Evolutionary conservation across 2,888 invertebrate species (phyloP).

Genomic region (Choreutis nemorana): DNA sequence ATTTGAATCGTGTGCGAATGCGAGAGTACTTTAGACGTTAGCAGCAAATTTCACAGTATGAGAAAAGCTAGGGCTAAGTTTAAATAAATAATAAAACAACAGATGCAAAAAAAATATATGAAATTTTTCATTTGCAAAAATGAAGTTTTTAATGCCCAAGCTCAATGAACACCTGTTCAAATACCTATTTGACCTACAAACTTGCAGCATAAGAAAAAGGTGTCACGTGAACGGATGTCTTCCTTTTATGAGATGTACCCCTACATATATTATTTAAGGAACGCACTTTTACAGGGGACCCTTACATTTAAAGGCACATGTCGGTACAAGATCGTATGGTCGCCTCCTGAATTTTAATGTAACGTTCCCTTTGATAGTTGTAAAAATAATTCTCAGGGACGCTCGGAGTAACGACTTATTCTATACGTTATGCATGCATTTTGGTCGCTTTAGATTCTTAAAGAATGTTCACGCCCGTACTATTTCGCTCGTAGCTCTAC

Average conservation of each 20-base stretch:
- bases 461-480: constrained; percentile 16
- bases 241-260: constrained; percentile 23
- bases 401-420: neutral
- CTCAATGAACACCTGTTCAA: too few relatives aligned
- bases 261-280: constrained; percentile 35
- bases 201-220: too few relatives aligned
- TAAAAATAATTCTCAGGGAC: constrained; percentile 44
- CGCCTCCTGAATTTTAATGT: constrained; percentile 56
- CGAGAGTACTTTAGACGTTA: too few relatives aligned
- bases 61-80: too few relatives aligned
- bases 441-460: constrained; percentile 12
- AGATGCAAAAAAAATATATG: too few relatives aligned
- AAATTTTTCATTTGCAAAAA: too few relatives aligned
- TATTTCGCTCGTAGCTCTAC: constrained; percentile 15
- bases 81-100: too few relatives aligned
- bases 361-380: constrained; percentile 51
- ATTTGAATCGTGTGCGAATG: constrained; percentile 66
- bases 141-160: too few relatives aligned
- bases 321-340: constrained; percentile 42
- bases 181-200: too few relatives aligned
- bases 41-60: too few relatives aligned
- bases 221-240: neutral
- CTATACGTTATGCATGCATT: constrained; percentile 3
- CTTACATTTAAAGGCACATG: constrained; percentile 19
- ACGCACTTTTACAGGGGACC: constrained; percentile 22